phyloP scores from a whole-genome alignment of 2,888 invertebrate species.

The Pycnomerus fuliginosus region DNA sequence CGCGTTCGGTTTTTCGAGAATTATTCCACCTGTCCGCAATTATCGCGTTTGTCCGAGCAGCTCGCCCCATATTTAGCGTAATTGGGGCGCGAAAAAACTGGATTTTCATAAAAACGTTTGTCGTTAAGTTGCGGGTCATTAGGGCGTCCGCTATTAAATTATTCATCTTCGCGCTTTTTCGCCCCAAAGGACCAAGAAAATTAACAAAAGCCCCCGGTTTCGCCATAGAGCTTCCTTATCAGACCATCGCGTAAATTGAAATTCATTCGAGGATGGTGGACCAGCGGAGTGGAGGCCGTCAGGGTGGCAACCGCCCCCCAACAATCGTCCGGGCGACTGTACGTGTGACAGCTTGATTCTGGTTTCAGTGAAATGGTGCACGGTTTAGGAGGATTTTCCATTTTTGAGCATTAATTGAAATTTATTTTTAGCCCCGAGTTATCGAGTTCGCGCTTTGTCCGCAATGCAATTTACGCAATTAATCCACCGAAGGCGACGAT shows the following conservation, averaged over 20 bases:
- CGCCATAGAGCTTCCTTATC: slow-evolving; percentile 38
- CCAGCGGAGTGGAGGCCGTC: slow-evolving; percentile 24
- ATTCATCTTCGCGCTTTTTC: no score
- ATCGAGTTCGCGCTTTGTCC: no score
- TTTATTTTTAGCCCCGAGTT: slow-evolving; percentile 38
- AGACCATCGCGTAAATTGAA: slow-evolving; percentile 48
- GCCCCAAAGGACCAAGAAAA: slow-evolving; percentile 2
- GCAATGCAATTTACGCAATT: no score
- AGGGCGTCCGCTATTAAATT: no score
- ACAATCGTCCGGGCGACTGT: slow-evolving; percentile 30
- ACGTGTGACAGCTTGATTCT: slow-evolving; percentile 46
- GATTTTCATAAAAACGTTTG: no score
- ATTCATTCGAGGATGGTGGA: slow-evolving; percentile 41
- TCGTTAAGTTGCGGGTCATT: no score
- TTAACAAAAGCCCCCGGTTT: slow-evolving; percentile 8
- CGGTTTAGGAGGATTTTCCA: slow-evolving; percentile 50
- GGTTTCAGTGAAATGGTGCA: slow-evolving; percentile 48
- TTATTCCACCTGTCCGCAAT: no score
- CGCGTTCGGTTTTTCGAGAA: no score
- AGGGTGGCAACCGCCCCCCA: slow-evolving; percentile 6
- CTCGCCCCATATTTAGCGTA: no score
- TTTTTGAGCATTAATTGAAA: slow-evolving; percentile 51
- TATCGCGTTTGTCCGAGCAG: no score
- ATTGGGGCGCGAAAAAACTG: no score
- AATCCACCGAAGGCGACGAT: no score